Evolutionary conservation across 2,797 vertebrate genomes (phyloP).

Genomic region (Pseudopleuronectes americanus): DNA sequence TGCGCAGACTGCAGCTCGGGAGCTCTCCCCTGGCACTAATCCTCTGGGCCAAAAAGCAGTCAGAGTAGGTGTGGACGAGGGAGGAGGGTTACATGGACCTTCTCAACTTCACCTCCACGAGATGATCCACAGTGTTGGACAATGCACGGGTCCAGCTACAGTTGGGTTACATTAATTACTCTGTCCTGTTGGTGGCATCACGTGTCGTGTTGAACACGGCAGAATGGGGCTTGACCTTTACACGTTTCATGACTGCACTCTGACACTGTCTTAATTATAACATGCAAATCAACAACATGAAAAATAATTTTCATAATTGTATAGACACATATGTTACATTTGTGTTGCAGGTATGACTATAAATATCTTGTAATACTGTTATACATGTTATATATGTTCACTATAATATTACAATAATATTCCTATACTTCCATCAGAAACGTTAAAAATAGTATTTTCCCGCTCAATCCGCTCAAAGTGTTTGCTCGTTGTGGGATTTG

Average conservation of each 20-base stretch:
- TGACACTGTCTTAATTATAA: conserved; percentile 21
- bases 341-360: background rate
- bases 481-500: too few relatives aligned
- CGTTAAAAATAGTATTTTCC: too few relatives aligned
- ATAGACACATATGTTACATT: background rate
- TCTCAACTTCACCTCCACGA: conserved; percentile 42
- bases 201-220: background rate
- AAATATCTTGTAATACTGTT: background rate
- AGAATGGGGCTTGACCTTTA: conserved; percentile 18
- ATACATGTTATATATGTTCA: background rate
- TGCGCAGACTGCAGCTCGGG: conserved; percentile 73
- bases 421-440: background rate
- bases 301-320: background rate
- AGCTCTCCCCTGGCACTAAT: conserved; percentile 85
- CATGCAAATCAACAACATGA: background rate
- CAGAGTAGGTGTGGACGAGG: conserved; percentile 59
- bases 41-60: conserved; percentile 80
- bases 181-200: background rate
- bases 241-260: background rate
- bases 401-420: background rate
- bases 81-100: conserved; percentile 55
- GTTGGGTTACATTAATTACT: background rate
- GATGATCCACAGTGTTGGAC: conserved; percentile 31
- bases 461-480: too few relatives aligned
- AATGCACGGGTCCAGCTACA: conserved; percentile 19